Evolutionary conservation across 2,888 invertebrate species (phyloP).

Genomic region (Scaptomyza tumidula): DNA sequence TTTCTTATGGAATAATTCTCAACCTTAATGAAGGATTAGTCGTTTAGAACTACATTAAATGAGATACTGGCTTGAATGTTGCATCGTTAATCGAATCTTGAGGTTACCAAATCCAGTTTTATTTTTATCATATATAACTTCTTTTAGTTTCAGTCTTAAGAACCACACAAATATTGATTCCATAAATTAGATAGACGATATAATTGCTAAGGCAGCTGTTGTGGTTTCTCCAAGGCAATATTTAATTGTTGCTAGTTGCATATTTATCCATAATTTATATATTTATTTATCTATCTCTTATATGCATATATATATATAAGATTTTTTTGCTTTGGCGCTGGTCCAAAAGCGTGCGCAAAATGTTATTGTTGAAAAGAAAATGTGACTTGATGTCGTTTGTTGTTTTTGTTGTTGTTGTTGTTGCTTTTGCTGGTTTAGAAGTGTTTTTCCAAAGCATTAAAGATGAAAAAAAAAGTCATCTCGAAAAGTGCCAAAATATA

Average conservation of each 20-base stretch:
- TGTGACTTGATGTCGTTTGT: conserved; percentile 14
- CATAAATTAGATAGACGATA: not conserved
- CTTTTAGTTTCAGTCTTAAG: no score
- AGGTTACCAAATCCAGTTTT: no score
- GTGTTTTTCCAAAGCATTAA: conserved; percentile 67
- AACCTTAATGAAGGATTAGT: no score
- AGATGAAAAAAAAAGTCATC: conserved; percentile 31
- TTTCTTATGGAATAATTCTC: no score
- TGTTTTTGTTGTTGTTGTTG: conserved; percentile 27
- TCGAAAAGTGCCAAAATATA: conserved; percentile 47
- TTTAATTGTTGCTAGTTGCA: conserved; percentile 47
- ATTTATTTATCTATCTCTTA: conserved; percentile 10
- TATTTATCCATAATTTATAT: conserved; percentile 27
- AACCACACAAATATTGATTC: not conserved
- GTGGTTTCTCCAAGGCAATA: conserved; percentile 19
- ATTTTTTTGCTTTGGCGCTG: conserved; percentile 51
- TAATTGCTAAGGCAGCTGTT: conserved; percentile 11
- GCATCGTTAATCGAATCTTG: no score
- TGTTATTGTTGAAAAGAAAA: conserved; percentile 62
- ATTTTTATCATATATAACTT: no score
- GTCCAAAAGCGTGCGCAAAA: conserved; percentile 78
- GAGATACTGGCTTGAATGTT: no score
- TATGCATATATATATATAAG: not conserved
- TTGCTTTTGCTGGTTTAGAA: conserved; percentile 33
- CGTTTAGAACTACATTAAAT: no score